Conservation (phyloP, 2,888 invertebrate genomes). For the Cactoblastis cactorum region DNA sequence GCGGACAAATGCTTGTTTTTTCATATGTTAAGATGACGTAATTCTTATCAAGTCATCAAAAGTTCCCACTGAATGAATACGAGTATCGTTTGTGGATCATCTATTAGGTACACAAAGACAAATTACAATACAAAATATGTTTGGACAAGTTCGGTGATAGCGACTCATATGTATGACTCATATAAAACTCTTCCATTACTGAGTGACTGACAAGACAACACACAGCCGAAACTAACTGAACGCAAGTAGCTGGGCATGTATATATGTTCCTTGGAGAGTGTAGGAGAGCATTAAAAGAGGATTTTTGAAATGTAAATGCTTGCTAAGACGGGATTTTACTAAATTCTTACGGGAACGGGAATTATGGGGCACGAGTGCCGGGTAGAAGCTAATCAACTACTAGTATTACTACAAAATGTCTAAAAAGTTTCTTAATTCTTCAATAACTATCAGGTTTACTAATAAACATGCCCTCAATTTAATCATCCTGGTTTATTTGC, state of each 20-base stretch:
- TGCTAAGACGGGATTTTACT: no score
- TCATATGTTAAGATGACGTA: background rate
- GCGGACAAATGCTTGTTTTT: background rate
- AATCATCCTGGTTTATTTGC: conserved; percentile 2
- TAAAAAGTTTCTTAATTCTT: background rate
- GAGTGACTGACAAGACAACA: background rate
- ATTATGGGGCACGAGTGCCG: no score
- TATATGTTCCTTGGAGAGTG: no score
- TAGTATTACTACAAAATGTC: no score
- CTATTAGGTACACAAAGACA: background rate
- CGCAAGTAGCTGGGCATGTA: no score
- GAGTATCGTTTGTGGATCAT: background rate
- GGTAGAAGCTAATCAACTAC: no score
- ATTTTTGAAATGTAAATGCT: no score
- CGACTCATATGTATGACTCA: background rate
- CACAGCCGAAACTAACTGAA: background rate
- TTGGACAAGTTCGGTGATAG: background rate
- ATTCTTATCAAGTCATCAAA: background rate
- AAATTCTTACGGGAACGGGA: no score
- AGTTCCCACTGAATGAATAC: conserved; percentile 7
- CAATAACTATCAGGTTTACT: background rate
- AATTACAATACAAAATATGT: background rate
- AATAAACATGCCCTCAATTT: background rate
- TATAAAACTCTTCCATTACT: background rate
- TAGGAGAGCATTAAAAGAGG: no score